Base-by-base conservation (phyloP, 2,797 vertebrate species). In the Cynopterus sphinx region DNA sequence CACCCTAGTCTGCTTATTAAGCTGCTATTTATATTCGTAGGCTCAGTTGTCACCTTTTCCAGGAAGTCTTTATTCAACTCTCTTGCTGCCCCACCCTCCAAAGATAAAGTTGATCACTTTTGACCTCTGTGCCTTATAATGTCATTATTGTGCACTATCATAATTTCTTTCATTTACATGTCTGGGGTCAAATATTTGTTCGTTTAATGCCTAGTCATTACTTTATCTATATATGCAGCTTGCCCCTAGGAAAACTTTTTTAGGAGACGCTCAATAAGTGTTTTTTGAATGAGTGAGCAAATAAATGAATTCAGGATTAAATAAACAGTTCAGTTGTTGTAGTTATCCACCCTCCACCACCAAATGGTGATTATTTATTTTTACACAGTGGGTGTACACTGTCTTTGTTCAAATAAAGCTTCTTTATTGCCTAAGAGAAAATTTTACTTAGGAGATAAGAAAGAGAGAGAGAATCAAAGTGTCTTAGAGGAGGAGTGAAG, bases 371-470 rank as follows among this genome's bases (percentile, higher is more conserved):
- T 68, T 61, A 83, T 51, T 78, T 17, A 4, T 88, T 57, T 61
- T n/a, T 79, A 9, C 43, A n/a, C n/a, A 70, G 41, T 49, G 61
- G 36, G 49, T n/a, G n/a, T 5, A 17, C 31, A 63, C 43, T 55
- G 55, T 77, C n/a, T 6, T 67, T 28, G 1, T 51, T 75, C 41
- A 75, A 82, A 78, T 74, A 51, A 36, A 59, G 33, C 61, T 49
- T 73, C 33, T 36, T 77, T 74, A 88, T 67, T 84, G 87, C 24
- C 81, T 74, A 65, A 86, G 41, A 65, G 65, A 82, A 94, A 77
- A 53, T 63, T 91, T 85, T 31, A 6, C 55, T 19, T 53, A 73
- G 49, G 26, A 88, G 33, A 55, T 31, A 75, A 78, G 31, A 33
- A 92, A 87, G 75, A 78, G 31, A 33, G 90, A 87, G 75, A 83